Percentiles rank a stretch among this genome's conserved stretches.
These are phyloP conservation scores for Sitophilus oryzae DNA, from an alignment of 1,140 invertebrate species.

Conservation along the genomic window DNA sequence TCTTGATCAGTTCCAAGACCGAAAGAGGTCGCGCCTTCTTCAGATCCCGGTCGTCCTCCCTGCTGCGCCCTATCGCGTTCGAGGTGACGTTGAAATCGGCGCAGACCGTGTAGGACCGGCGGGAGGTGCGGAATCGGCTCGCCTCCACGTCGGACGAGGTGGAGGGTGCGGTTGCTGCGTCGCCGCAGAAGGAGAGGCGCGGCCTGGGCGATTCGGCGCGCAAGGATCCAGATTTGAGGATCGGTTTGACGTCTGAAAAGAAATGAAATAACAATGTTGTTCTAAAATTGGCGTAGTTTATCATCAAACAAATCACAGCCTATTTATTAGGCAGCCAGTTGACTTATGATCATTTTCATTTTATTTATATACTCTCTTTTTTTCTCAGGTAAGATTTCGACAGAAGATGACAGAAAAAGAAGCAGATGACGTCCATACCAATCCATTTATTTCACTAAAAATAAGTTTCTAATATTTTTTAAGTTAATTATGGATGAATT, in stretches of 20 bases:
- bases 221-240: conserved; percentile 52
- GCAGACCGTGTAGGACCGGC: conserved; percentile 36
- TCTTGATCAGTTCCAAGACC: conserved; percentile 39
- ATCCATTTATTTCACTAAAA: too few species aligned
- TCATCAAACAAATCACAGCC: too few species aligned
- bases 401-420: too few species aligned
- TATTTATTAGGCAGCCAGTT: too few species aligned
- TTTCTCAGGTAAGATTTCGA: too few species aligned
- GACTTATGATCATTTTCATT: too few species aligned
- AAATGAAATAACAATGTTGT: background rate
- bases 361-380: too few species aligned
- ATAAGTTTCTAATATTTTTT: too few species aligned
- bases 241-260: conserved; percentile 48
- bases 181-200: conserved; percentile 52
- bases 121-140: conserved; percentile 22
- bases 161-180: too few species aligned
- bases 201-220: conserved; percentile 52
- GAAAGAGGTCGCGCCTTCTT: conserved; percentile 34
- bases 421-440: too few species aligned
- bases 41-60: conserved; percentile 29
- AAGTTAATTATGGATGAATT: too few species aligned
- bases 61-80: conserved; percentile 16
- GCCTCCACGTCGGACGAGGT: conserved; percentile 27
- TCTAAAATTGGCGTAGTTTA: too few species aligned
- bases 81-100: conserved; percentile 30